These are phyloP conservation scores for Fringilla coelebs DNA, from an alignment of 2,797 vertebrate species.

Conservation along the genomic window DNA sequence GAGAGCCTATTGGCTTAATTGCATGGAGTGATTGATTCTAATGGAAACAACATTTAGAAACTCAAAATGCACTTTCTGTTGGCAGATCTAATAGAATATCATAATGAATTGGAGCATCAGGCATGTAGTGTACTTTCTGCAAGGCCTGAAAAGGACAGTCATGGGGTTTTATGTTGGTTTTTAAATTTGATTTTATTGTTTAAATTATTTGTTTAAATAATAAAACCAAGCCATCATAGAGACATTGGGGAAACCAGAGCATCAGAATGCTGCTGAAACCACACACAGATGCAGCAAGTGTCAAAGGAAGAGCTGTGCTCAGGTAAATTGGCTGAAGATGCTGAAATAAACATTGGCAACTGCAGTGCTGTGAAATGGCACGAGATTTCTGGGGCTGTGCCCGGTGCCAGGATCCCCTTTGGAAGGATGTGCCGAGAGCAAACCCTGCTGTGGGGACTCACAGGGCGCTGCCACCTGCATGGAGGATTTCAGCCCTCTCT, in stretches of 20 bases:
- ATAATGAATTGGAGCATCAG: constrained; percentile 73
- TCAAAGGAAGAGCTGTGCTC: not conserved
- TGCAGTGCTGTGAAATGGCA: not conserved
- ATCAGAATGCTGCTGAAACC: not conserved
- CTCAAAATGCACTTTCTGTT: constrained; percentile 79
- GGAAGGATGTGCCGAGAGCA: not conserved
- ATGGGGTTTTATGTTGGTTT: not conserved
- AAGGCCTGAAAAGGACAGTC: constrained; percentile 49
- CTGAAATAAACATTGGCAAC: not conserved
- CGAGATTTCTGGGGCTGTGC: not conserved
- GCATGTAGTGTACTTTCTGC: not conserved
- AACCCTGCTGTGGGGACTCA: not conserved
- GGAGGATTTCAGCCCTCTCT: not conserved
- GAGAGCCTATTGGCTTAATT: constrained; percentile 88
- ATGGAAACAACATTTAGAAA: constrained; percentile 86
- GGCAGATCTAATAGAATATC: constrained; percentile 65
- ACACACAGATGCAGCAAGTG: not conserved
- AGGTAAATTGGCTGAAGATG: not conserved
- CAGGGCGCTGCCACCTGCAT: fast-evolving
- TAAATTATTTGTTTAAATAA: constrained; percentile 37
- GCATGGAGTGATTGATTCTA: constrained; percentile 90
- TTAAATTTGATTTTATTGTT: constrained; percentile 34
- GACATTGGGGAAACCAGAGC: not conserved
- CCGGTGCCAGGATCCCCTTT: fast-evolving
- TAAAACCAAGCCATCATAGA: not conserved